A percentile compares a stretch with the other conserved stretches of the same genome.
These are phyloP conservation scores for Hymenopus coronatus DNA, from an alignment of 2,888 invertebrate species.

Conservation along the genomic window DNA sequence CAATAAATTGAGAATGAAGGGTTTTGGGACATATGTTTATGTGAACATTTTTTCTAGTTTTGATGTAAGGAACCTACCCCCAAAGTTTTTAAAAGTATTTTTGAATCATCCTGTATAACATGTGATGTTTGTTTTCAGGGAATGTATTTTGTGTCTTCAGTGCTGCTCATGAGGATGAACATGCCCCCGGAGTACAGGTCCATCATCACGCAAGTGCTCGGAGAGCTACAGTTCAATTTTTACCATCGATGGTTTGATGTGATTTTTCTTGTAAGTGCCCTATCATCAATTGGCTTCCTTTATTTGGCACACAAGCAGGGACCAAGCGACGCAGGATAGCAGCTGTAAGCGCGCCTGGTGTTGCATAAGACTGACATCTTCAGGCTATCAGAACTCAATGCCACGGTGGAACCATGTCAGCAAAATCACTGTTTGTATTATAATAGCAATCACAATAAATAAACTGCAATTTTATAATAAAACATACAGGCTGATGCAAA, in stretches of 20 bases:
- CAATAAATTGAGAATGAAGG: too few relatives aligned
- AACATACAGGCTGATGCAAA: too few relatives aligned
- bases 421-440: too few relatives aligned
- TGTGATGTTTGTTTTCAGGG: slow-evolving; percentile 57
- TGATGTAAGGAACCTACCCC: too few relatives aligned
- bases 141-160: slow-evolving; percentile 99
- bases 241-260: slow-evolving; percentile 99
- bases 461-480: too few relatives aligned
- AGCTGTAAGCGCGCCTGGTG: not conserved
- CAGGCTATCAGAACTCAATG: too few relatives aligned
- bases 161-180: slow-evolving; percentile 97
- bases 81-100: too few relatives aligned
- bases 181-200: slow-evolving; percentile 96
- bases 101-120: too few relatives aligned
- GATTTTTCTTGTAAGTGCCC: slow-evolving; percentile 94
- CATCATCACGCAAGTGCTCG: slow-evolving; percentile 89
- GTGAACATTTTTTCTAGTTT: too few relatives aligned
- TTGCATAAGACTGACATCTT: not conserved
- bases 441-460: too few relatives aligned
- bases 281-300: slow-evolving; percentile 91
- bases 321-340: slow-evolving; percentile 41
- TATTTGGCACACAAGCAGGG: slow-evolving; percentile 92
- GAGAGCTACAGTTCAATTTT: slow-evolving; percentile 97
- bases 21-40: too few relatives aligned
- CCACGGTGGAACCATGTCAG: not conserved